Percentiles rank a stretch among this genome's conserved stretches.
phyloP scores from a whole-genome alignment of 2,113 vertebrate species.

The Salvelinus namaycush region DNA sequence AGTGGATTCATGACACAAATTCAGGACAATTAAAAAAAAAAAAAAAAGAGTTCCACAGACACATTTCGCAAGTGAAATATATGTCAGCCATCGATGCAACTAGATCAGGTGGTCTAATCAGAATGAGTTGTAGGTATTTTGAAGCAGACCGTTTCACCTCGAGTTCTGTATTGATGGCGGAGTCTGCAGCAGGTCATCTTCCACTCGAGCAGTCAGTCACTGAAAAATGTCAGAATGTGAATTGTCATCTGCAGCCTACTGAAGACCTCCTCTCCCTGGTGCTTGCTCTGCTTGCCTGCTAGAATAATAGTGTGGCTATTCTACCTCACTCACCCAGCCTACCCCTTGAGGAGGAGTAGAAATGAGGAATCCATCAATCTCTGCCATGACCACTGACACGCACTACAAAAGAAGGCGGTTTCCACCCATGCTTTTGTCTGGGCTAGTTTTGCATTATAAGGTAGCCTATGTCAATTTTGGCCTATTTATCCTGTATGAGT shows the following conservation, averaged over 20 bases:
- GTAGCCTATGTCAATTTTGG: background rate
- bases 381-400: background rate
- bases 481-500: background rate
- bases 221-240: constrained; percentile 8
- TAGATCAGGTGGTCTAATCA: too few species aligned
- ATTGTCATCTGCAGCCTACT: constrained; percentile 56
- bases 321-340: background rate
- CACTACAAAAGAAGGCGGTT: background rate
- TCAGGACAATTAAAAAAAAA: too few species aligned
- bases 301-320: constrained; percentile 20
- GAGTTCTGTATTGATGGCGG: background rate
- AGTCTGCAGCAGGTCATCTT: constrained; percentile 16
- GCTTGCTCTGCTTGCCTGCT: constrained; percentile 29
- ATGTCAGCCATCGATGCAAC: too few species aligned
- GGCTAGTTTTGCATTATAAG: background rate
- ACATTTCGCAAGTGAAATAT: too few species aligned
- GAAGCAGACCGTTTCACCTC: background rate
- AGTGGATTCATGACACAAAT: too few species aligned
- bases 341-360: background rate
- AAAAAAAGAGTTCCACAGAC: too few species aligned
- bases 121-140: too few species aligned
- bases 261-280: constrained; percentile 40
- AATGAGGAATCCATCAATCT: background rate
- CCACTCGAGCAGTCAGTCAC: constrained; percentile 16
- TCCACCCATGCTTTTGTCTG: background rate